Percentiles rank a stretch among this genome's conserved stretches.
These are phyloP conservation scores for Trypoxylon attenuatum DNA, from an alignment of 2,888 invertebrate species.

Conservation along the genomic window DNA sequence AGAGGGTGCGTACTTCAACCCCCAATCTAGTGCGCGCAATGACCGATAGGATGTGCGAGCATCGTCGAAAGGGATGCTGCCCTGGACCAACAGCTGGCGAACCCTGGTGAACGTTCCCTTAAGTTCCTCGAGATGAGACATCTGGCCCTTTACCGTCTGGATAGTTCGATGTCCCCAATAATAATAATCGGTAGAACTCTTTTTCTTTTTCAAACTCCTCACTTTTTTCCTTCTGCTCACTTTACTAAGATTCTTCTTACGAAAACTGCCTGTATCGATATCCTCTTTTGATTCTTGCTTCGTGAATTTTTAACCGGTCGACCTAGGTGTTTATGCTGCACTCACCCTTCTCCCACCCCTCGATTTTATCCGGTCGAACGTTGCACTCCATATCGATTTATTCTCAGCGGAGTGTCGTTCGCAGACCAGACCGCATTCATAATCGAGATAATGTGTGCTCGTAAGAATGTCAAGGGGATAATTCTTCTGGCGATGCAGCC, in stretches of 20 bases:
- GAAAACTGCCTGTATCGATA: too few species aligned
- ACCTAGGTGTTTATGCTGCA: too few species aligned
- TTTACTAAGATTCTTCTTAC: too few species aligned
- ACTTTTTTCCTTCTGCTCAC: background rate
- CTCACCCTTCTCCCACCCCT: background rate
- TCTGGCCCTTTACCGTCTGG: conserved; percentile 45
- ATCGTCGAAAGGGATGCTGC: conserved; percentile 61
- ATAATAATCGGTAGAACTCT: too few species aligned
- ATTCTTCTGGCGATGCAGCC: background rate
- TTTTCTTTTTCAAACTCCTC: background rate
- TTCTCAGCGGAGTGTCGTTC: background rate
- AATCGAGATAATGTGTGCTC: background rate
- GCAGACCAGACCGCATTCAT: background rate
- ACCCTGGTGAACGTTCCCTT: conserved; percentile 54
- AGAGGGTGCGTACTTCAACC: conserved; percentile 45
- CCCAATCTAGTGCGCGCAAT: conserved; percentile 45
- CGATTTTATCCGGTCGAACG: background rate
- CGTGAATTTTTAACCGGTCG: too few species aligned
- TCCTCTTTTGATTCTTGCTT: too few species aligned
- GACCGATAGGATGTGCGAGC: conserved; percentile 59
- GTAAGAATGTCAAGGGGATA: background rate
- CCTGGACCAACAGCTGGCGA: conserved; percentile 67
- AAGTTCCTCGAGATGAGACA: conserved; percentile 21
- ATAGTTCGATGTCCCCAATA: too few species aligned
- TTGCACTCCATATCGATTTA: background rate